These are phyloP conservation scores for Drosophila picticornis DNA, from an alignment of 2,888 invertebrate species.

Conservation along the genomic window DNA sequence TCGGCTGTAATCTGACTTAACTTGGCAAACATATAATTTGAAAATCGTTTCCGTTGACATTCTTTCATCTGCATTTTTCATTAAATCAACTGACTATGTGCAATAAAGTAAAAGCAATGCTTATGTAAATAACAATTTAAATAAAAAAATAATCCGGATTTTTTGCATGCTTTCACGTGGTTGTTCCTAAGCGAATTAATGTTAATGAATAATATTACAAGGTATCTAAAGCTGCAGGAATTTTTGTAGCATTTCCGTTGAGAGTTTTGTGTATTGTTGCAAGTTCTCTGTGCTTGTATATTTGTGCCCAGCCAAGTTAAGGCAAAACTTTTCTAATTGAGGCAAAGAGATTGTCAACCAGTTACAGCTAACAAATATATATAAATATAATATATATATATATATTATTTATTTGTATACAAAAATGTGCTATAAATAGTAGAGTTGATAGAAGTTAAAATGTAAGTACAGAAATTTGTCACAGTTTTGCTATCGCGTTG, in stretches of 20 bases:
- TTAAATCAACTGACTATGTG: not conserved
- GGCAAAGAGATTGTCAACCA: conserved; percentile 54
- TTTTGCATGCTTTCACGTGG: conserved; percentile 16
- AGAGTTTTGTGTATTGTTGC: conserved; percentile 5
- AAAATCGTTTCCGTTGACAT: not conserved
- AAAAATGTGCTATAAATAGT: not conserved
- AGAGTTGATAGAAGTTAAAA: conserved; percentile 17
- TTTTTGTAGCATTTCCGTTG: conserved; percentile 16
- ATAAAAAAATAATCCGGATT: conserved; percentile 12
- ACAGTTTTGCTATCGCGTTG: conserved; percentile 7
- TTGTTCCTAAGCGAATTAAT: not conserved
- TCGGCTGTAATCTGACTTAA: not conserved
- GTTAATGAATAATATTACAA: conserved; percentile 22
- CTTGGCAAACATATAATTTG: not conserved
- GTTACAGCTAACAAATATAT: conserved; percentile 21
- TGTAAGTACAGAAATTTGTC: conserved; percentile 25
- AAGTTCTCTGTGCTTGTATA: conserved; percentile 33
- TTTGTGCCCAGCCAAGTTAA: conserved; percentile 33
- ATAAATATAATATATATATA: not conserved
- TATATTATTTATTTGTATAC: not conserved
- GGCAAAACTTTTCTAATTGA: conserved; percentile 73
- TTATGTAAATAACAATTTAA: conserved; percentile 4
- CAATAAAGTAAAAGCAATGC: not conserved
- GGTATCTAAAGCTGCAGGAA: conserved; percentile 18
- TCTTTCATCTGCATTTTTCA: not conserved